Percentiles rank a stretch among this genome's conserved stretches.
These are phyloP conservation scores for Melanotus villosus DNA, from an alignment of 2,888 invertebrate genomes.

Conservation along the genomic window DNA sequence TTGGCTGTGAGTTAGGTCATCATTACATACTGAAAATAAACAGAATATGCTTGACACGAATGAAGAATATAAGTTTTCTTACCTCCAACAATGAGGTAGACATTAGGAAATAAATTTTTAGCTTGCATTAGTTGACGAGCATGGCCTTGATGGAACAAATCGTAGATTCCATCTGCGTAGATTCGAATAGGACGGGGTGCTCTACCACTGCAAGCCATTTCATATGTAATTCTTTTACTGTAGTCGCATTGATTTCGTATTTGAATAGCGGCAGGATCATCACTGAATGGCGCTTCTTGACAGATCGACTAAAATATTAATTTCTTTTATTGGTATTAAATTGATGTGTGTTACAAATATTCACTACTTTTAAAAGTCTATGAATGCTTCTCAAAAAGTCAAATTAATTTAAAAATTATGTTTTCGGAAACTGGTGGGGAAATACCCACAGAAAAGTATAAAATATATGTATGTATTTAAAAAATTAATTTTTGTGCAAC, in stretches of 20 bases:
- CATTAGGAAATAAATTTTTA: constrained; percentile 96
- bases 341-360: too few relatives aligned
- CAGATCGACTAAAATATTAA: constrained; percentile 77
- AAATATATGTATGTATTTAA: too few relatives aligned
- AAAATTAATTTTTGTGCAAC: too few relatives aligned
- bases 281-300: constrained; percentile 89
- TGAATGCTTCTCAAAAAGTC: too few relatives aligned
- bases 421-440: too few relatives aligned
- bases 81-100: constrained; percentile 99
- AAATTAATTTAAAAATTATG: too few relatives aligned
- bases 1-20: constrained; percentile 89
- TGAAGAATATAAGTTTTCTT: too few relatives aligned
- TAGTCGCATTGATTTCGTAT: constrained; percentile 89
- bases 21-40: constrained; percentile 85
- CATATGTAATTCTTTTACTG: constrained; percentile 85
- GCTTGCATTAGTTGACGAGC: constrained; percentile 98
- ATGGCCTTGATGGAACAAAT: constrained; percentile 99
- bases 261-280: constrained; percentile 85
- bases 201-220: constrained; percentile 86
- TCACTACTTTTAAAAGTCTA: too few relatives aligned
- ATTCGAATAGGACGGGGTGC: constrained; percentile 91
- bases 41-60: too few relatives aligned
- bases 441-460: too few relatives aligned
- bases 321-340: too few relatives aligned
- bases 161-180: constrained; percentile 99